Evolutionary conservation across 2,113 vertebrate genomes (phyloP).

Genomic region (Macroglossus sobrinus): DNA sequence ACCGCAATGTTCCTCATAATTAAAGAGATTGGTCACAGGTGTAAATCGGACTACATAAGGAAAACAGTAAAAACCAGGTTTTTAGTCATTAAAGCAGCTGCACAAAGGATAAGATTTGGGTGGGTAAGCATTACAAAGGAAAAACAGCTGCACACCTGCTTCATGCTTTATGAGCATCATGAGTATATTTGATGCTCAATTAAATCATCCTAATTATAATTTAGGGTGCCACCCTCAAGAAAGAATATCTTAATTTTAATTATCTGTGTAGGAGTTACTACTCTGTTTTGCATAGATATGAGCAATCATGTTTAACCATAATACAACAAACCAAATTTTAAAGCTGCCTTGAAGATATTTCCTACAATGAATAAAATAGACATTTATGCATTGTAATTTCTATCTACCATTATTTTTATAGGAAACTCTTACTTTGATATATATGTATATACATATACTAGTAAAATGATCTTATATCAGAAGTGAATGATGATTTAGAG

Average conservation of each 20-base stretch:
- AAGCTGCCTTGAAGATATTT: background rate
- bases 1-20: background rate
- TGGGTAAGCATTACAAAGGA: background rate
- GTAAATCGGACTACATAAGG: background rate
- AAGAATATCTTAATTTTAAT: conserved; percentile 46
- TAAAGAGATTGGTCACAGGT: conserved; percentile 38
- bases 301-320: conserved; percentile 32
- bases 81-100: background rate
- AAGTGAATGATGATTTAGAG: background rate
- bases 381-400: background rate
- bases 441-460: background rate
- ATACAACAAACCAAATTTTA: conserved; percentile 11
- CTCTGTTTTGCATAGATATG: conserved; percentile 34
- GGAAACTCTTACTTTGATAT: background rate
- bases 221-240: background rate
- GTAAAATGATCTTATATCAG: background rate
- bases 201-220: conserved; percentile 50
- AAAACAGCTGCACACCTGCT: background rate
- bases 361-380: background rate
- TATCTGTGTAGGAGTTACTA: conserved; percentile 8
- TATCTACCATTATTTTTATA: conserved; percentile 17
- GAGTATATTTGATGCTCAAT: conserved; percentile 28
- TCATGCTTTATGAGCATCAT: background rate
- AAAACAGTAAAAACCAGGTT: background rate
- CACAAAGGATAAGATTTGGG: background rate